A percentile compares a stretch with the other conserved stretches of the same genome.
Conservation (phyloP, 2,113 vertebrate genomes). For the Podocnemis expansa region DNA sequence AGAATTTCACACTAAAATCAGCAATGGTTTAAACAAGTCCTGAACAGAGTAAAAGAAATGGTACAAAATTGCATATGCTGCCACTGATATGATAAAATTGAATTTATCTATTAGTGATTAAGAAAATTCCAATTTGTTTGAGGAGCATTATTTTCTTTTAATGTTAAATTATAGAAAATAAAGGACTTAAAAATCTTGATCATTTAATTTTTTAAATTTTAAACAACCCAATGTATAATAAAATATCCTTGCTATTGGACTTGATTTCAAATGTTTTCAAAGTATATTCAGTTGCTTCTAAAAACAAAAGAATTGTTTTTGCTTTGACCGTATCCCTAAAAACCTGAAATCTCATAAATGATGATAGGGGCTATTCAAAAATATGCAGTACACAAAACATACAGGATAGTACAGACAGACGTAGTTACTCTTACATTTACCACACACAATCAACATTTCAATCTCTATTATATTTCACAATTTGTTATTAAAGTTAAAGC, state of each 20-base stretch:
- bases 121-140: slow-evolving; percentile 17
- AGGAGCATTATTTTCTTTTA: slow-evolving; percentile 28
- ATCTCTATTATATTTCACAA: slow-evolving; percentile 83
- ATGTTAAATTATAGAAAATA: neutral
- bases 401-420: slow-evolving; percentile 82
- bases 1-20: slow-evolving; percentile 38
- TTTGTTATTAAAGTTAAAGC: slow-evolving; percentile 84
- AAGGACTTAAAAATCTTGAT: slow-evolving; percentile 34
- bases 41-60: neutral
- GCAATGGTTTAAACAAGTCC: neutral
- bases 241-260: neutral
- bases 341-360: slow-evolving; percentile 72
- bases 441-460: slow-evolving; percentile 85
- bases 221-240: neutral
- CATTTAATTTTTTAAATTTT: slow-evolving; percentile 38
- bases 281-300: slow-evolving; percentile 57
- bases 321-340: slow-evolving; percentile 88
- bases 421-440: slow-evolving; percentile 86
- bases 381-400: slow-evolving; percentile 84
- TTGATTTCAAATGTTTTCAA: slow-evolving; percentile 25
- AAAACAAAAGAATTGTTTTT: slow-evolving; percentile 75
- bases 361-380: slow-evolving; percentile 78
- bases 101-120: neutral
- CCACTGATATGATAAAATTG: neutral
- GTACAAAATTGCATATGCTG: neutral